Percentiles rank a stretch among this genome's conserved stretches.
These are phyloP conservation scores for Ricordea florida DNA, from an alignment of 92 coral and sea anemone genomes.

Conservation along the genomic window DNA sequence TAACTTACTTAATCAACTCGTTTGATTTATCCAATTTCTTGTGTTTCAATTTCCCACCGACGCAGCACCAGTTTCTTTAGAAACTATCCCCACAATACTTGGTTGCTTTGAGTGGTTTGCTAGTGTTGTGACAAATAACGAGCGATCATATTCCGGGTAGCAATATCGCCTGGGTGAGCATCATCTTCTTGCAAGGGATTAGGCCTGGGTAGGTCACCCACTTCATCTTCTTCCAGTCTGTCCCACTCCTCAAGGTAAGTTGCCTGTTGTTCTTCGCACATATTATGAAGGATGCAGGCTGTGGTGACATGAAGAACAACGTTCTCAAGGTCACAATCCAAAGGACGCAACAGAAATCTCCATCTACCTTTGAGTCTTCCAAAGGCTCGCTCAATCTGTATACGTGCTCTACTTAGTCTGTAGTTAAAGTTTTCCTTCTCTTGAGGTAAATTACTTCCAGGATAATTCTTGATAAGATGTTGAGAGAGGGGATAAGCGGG, in stretches of 20 bases:
- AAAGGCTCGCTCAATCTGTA: conserved; percentile 40
- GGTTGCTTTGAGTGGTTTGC: too few species aligned
- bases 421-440: conserved; percentile 53
- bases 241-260: conserved; percentile 13
- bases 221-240: conserved; percentile 25
- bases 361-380: conserved; percentile 13
- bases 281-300: conserved; percentile 16
- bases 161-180: background rate
- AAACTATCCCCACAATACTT: too few species aligned
- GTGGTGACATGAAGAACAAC: background rate
- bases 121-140: background rate
- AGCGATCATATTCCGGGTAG: background rate
- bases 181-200: background rate
- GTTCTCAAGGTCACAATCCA: background rate
- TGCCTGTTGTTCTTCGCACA: conserved; percentile 14
- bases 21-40: too few species aligned
- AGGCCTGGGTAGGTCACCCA: conserved; percentile 20
- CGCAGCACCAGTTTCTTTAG: too few species aligned
- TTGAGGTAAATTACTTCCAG: conserved; percentile 30
- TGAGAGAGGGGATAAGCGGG: conserved; percentile 68
- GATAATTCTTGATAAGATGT: conserved; percentile 51
- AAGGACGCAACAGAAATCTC: background rate
- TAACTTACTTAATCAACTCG: too few species aligned
- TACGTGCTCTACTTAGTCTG: conserved; percentile 18
- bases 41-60: too few species aligned